phyloP scores from a whole-genome alignment of 2,797 vertebrate genomes.

The Lagocephalus sceleratus region DNA sequence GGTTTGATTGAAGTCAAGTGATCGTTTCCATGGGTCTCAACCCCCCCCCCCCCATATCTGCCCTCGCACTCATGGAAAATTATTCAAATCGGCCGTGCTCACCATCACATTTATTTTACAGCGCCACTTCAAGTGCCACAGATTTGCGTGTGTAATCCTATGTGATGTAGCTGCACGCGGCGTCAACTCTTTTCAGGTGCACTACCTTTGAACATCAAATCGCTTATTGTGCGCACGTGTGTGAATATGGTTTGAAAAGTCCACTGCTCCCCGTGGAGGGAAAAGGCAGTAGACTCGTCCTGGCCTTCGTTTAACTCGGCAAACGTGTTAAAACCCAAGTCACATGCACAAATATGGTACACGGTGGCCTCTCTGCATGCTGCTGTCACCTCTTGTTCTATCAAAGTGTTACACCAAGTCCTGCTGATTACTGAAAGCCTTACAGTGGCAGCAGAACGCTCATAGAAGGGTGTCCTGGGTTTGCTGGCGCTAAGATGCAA shows the following conservation, averaged over 20 bases:
- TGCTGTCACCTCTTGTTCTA: conserved; percentile 39
- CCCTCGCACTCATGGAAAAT: conserved; percentile 51
- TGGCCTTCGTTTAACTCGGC: conserved; percentile 38
- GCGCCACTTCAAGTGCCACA: conserved; percentile 60
- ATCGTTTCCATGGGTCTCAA: conserved; percentile 47
- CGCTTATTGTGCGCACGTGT: conserved; percentile 5
- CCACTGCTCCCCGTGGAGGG: conserved; percentile 38
- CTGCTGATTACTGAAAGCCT: conserved; percentile 60
- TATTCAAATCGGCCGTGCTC: conserved; percentile 67
- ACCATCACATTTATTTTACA: conserved; percentile 60
- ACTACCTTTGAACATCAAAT: conserved; percentile 67
- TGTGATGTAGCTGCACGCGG: conserved; percentile 48
- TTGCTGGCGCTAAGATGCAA: conserved; percentile 47
- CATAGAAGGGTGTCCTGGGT: conserved; percentile 49
- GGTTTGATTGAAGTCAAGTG: conserved; percentile 57
- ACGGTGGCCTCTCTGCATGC: conserved; percentile 25
- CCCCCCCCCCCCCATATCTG: conserved; percentile 43
- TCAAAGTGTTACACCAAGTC: conserved; percentile 57
- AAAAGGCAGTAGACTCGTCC: conserved; percentile 38
- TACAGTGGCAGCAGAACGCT: conserved; percentile 53
- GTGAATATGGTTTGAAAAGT: conserved; percentile 56
- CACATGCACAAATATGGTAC: conserved; percentile 20
- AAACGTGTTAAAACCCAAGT: conserved; percentile 36
- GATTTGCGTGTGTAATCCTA: conserved; percentile 63
- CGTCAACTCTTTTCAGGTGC: conserved; percentile 58